Evolutionary conservation across 2,888 invertebrate species (phyloP), one percentile per base, ranked within the genome.

Genomic region (Doris montereyensis): DNA sequence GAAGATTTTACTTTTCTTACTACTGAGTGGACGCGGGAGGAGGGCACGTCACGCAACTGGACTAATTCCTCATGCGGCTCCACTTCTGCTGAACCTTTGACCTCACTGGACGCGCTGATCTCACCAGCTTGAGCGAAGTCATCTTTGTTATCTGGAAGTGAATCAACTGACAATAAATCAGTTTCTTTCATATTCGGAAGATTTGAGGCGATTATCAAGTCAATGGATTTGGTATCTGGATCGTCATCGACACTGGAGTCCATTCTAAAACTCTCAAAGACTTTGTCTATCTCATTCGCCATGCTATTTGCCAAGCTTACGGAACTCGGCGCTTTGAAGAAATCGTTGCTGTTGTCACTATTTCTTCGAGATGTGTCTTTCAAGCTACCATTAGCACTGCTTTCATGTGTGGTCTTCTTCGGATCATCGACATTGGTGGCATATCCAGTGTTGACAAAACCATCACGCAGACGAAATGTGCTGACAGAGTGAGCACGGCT

Each of bases 241-340:
- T 35, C 17, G n/a, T 24, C 70, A 4, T 76, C 58, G 32, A 24
- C 8, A 32, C 58, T 71, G 26, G 30, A 58, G 34, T 81, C 77
- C 21, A 80, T 58, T 30, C 76, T 79, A 52, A 83, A 79, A 57
- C 81, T 82, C 32, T 79, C 79, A 72, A 84, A 88, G 26, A 85
- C 87, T 72, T 86, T 83, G 58, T 86, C 86, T 58, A 88, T 81
- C 73, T 87, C 88, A 30, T 85, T 87, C 30, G 88, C 89, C 77
- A 90, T 85, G 81, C 89, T 89, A 10, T 86, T 86, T 3, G 88
- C 86, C 2, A 90, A 84, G 80, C 88, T 87, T 17, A 89, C 83
- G 32, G 87, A 87, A 24, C 89, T 88, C 1, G 87, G 86, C 2
- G 86, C 86, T 17, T 83, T 81, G 81, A 87, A 87, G 62, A 85